Evolutionary conservation across 1,140 invertebrate species (phyloP).

Genomic region (Drosophila albomicans): DNA sequence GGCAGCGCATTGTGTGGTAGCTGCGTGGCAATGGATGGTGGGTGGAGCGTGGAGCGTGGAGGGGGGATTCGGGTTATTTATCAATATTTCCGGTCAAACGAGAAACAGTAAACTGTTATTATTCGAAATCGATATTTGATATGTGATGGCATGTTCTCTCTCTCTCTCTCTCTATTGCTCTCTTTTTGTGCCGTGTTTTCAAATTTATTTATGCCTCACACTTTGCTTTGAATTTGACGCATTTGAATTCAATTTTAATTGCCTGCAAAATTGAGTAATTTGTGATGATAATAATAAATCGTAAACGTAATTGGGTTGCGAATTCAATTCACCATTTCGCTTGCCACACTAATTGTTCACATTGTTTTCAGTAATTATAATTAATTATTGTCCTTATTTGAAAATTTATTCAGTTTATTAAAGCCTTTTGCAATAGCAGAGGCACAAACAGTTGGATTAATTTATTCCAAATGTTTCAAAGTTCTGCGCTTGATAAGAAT

Average conservation of each 20-base stretch:
- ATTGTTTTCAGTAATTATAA: constrained; percentile 23
- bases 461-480: background rate
- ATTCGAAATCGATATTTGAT: constrained; percentile 68
- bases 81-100: constrained; percentile 66
- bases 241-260: constrained; percentile 46
- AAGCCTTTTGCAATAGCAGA: constrained; percentile 2
- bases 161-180: background rate
- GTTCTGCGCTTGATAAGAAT: too few species aligned
- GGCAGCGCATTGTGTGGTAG: constrained; percentile 15
- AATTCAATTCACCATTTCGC: constrained; percentile 24
- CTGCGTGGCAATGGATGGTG: background rate
- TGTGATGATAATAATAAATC: constrained; percentile 39
- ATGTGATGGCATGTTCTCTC: constrained; percentile 16
- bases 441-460: background rate
- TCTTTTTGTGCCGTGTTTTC: constrained; percentile 4
- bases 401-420: constrained; percentile 18
- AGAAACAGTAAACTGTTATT: constrained; percentile 66
- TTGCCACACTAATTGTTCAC: constrained; percentile 17
- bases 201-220: constrained; percentile 31
- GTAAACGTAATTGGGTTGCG: constrained; percentile 24
- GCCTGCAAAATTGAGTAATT: constrained; percentile 32
- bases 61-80: constrained; percentile 57
- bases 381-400: constrained; percentile 10
- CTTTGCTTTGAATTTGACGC: background rate
- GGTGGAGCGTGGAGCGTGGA: background rate